These are phyloP conservation scores for Zosterops borbonicus DNA, from an alignment of 2,113 vertebrate species.

Conservation along the genomic window DNA sequence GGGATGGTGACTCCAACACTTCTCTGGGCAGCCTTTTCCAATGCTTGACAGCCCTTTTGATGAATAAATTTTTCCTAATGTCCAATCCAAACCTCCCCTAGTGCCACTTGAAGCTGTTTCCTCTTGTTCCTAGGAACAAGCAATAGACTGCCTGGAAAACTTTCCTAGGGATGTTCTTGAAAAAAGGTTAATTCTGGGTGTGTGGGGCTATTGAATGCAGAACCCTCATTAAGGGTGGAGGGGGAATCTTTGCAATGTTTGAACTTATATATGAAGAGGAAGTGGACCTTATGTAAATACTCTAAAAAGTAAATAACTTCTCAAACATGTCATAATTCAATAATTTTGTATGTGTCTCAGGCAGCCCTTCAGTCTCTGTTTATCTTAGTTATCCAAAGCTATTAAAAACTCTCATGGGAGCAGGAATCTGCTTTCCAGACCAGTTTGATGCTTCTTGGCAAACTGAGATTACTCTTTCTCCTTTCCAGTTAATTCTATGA, in stretches of 20 bases:
- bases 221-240: neutral
- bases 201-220: slow-evolving; percentile 38
- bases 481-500: neutral
- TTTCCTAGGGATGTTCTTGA: slow-evolving; percentile 20
- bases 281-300: slow-evolving; percentile 41
- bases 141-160: slow-evolving; percentile 22
- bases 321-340: slow-evolving; percentile 51
- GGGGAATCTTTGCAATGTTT: slow-evolving; percentile 13
- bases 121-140: neutral
- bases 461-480: neutral
- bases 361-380: slow-evolving; percentile 39
- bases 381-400: slow-evolving; percentile 23
- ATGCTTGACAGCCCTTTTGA: neutral
- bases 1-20: neutral
- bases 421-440: slow-evolving; percentile 37
- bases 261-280: slow-evolving; percentile 45
- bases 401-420: neutral
- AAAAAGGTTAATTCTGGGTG: slow-evolving; percentile 38
- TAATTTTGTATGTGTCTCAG: slow-evolving; percentile 32
- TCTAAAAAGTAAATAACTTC: slow-evolving; percentile 43
- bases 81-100: neutral
- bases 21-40: neutral
- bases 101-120: neutral
- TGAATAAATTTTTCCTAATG: neutral
- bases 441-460: neutral